Conservation (phyloP, 2,888 invertebrate species). For the Tubulanus polymorphus region DNA sequence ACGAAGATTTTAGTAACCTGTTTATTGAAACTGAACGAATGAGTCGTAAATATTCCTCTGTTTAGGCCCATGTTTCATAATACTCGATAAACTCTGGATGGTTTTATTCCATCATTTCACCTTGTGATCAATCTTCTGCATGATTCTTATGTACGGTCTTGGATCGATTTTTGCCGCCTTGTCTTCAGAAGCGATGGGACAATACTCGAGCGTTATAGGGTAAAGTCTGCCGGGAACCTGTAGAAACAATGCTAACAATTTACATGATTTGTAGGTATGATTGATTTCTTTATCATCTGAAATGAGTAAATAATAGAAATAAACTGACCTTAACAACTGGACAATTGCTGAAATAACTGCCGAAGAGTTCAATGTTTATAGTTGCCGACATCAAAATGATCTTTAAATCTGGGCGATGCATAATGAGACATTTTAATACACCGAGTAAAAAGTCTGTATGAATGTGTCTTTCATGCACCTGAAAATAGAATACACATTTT, state of each 20-base stretch:
- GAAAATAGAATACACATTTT: not conserved
- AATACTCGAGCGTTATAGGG: constrained; percentile 84
- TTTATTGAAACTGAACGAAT: too few species aligned
- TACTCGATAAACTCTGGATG: too few species aligned
- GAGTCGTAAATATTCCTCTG: too few species aligned
- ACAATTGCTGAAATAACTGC: constrained; percentile 82
- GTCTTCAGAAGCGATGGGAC: constrained; percentile 55
- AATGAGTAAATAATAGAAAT: not conserved
- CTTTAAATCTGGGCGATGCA: constrained; percentile 74
- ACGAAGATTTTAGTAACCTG: too few species aligned
- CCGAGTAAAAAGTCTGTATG: constrained; percentile 79
- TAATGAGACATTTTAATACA: constrained; percentile 84
- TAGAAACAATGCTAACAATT: constrained; percentile 10
- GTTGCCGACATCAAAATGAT: constrained; percentile 95
- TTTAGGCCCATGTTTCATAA: too few species aligned
- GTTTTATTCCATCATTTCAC: too few species aligned
- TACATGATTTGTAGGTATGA: too few species aligned
- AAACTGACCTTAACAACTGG: constrained; percentile 70
- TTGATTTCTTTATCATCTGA: not conserved
- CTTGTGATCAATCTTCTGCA: constrained; percentile 62
- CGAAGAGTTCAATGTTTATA: constrained; percentile 92
- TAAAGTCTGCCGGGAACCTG: constrained; percentile 91
- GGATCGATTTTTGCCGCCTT: constrained; percentile 77
- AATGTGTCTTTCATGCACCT: constrained; percentile 87
- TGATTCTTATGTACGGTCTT: constrained; percentile 84